Evolutionary conservation across 2,797 vertebrate genomes (phyloP).

Genomic region (Jordanella pulchra): DNA sequence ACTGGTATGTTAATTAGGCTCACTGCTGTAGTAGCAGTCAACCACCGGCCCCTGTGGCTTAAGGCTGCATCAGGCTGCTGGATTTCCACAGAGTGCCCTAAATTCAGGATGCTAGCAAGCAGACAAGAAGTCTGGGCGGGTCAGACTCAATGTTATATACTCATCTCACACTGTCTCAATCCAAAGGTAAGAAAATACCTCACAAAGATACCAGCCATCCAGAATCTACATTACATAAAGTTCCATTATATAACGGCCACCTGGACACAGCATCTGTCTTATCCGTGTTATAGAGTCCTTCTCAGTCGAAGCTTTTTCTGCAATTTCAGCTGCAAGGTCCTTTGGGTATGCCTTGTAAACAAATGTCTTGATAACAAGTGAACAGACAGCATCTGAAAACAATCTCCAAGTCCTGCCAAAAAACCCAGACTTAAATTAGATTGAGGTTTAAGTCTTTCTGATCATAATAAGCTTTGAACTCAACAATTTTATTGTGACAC

Average conservation of each 20-base stretch:
- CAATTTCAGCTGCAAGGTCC: too few species aligned
- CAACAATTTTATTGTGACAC: not conserved
- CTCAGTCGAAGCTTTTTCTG: too few species aligned
- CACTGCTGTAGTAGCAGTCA: constrained; percentile 43
- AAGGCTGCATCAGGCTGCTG: constrained; percentile 46
- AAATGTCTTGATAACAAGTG: too few species aligned
- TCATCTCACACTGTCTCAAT: constrained; percentile 42
- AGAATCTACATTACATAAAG: constrained; percentile 17
- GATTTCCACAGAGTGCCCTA: constrained; percentile 68
- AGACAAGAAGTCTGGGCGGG: constrained; percentile 40
- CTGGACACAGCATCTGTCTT: not conserved
- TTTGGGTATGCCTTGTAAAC: too few species aligned
- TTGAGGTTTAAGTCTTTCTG: not conserved
- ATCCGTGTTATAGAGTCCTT: too few species aligned
- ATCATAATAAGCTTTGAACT: not conserved
- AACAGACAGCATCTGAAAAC: too few species aligned
- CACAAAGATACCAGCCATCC: constrained; percentile 31
- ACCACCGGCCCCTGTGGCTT: constrained; percentile 57
- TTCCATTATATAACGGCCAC: constrained; percentile 5
- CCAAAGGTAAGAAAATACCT: constrained; percentile 32
- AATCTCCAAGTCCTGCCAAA: not conserved
- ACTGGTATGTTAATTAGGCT: constrained; percentile 29
- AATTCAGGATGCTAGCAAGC: constrained; percentile 67
- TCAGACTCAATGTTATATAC: constrained; percentile 31
- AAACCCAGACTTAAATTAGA: not conserved